phyloP scores from a whole-genome alignment of 1,140 invertebrate genomes.

The Scaptomyza graminum region DNA sequence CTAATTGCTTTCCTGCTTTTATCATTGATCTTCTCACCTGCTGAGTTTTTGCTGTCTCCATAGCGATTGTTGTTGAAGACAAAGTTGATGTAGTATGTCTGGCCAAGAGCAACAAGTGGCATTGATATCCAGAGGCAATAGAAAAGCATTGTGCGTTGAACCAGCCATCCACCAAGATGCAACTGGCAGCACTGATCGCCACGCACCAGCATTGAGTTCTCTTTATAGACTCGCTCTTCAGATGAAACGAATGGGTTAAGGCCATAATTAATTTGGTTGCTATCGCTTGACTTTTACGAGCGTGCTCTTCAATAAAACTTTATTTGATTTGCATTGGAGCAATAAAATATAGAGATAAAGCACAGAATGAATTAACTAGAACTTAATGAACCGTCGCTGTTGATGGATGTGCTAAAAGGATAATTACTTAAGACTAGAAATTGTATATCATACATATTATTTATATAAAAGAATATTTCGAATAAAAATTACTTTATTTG shows the following conservation, averaged over 20 bases:
- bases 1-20: too few relatives aligned
- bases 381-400: too few relatives aligned
- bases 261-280: slow-evolving; percentile 9
- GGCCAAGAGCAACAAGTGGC: slow-evolving; percentile 41
- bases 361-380: too few relatives aligned
- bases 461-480: too few relatives aligned
- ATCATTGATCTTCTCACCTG: not conserved
- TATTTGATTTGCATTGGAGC: slow-evolving; percentile 2
- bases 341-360: not conserved
- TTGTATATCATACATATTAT: too few relatives aligned
- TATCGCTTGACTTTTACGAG: slow-evolving; percentile 5
- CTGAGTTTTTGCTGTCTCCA: too few relatives aligned
- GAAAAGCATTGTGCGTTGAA: slow-evolving; percentile 35
- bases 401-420: too few relatives aligned
- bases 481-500: not conserved
- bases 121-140: slow-evolving; percentile 41
- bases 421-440: too few relatives aligned
- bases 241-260: slow-evolving; percentile 20
- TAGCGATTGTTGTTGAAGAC: slow-evolving; percentile 58
- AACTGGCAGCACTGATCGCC: slow-evolving; percentile 4
- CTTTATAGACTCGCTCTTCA: slow-evolving; percentile 49
- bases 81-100: slow-evolving; percentile 69
- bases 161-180: not conserved
- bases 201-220: slow-evolving; percentile 28
- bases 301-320: slow-evolving; percentile 11